Conservation (phyloP, 2,113 vertebrate species). For the Probosciger aterrimus region DNA sequence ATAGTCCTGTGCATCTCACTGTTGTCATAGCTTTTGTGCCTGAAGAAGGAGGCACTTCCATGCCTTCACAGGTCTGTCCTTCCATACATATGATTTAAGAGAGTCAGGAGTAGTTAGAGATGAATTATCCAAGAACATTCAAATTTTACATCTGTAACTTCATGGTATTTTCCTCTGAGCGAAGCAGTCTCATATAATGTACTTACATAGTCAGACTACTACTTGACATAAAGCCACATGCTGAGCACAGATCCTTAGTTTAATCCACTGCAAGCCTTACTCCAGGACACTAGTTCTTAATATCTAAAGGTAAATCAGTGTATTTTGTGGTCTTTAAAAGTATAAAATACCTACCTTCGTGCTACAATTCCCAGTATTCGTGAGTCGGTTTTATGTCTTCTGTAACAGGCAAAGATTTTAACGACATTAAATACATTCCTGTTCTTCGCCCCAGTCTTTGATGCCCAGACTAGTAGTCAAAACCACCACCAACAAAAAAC, state of each 20-base stretch:
- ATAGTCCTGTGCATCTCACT: too few species aligned
- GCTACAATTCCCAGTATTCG: not conserved
- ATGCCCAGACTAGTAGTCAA: not conserved
- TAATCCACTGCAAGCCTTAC: not conserved
- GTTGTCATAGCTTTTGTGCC: not conserved
- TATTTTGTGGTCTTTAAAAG: not conserved
- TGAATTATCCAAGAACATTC: not conserved
- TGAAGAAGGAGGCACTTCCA: not conserved
- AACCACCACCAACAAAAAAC: not conserved
- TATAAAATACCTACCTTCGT: not conserved
- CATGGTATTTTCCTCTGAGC: not conserved
- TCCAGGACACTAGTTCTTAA: not conserved
- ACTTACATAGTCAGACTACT: not conserved
- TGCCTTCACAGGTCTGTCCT: not conserved
- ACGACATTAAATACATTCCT: not conserved
- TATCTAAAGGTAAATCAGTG: not conserved
- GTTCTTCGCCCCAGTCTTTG: not conserved
- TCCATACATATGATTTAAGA: rapidly evolving
- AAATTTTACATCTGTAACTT: not conserved
- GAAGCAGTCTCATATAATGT: not conserved
- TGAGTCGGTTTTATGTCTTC: not conserved
- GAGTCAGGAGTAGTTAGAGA: not conserved
- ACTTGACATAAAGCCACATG: not conserved
- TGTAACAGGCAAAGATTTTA: not conserved
- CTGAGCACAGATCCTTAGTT: not conserved